phyloP scores from a whole-genome alignment of 2,888 invertebrate genomes.

The Ichneumoninae sp. region DNA sequence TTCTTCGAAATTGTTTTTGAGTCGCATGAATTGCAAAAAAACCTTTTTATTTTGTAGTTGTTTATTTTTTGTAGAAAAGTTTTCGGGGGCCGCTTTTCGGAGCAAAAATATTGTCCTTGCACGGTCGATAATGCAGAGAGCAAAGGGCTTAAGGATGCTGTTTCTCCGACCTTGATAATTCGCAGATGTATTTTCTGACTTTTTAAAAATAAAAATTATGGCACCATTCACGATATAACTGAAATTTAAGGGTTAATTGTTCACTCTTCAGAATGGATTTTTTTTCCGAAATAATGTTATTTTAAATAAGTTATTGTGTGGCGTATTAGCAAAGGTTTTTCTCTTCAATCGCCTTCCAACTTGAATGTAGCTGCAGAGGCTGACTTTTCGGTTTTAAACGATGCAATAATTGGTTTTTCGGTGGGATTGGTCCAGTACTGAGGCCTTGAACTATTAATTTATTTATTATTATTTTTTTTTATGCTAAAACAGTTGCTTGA shows the following conservation, averaged over 20 bases:
- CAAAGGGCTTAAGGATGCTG: background rate
- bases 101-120: background rate
- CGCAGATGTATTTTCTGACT: background rate
- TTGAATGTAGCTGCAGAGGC: too few relatives aligned
- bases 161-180: background rate
- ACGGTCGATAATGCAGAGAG: background rate
- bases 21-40: background rate
- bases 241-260: background rate
- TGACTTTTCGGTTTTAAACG: too few relatives aligned
- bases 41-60: background rate
- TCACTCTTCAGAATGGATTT: background rate
- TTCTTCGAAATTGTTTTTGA: background rate
- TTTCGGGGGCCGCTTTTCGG: background rate
- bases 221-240: background rate
- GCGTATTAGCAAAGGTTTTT: too few relatives aligned
- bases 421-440: too few relatives aligned
- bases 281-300: background rate
- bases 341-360: too few relatives aligned
- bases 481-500: too few relatives aligned
- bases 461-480: too few relatives aligned
- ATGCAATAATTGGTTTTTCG: too few relatives aligned
- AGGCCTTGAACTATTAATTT: too few relatives aligned
- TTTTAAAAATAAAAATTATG: background rate
- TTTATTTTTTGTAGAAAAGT: slow-evolving; percentile 1
- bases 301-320: background rate